phyloP scores from a whole-genome alignment of 2,113 vertebrate species.

The Phalacrocorax carbo region DNA sequence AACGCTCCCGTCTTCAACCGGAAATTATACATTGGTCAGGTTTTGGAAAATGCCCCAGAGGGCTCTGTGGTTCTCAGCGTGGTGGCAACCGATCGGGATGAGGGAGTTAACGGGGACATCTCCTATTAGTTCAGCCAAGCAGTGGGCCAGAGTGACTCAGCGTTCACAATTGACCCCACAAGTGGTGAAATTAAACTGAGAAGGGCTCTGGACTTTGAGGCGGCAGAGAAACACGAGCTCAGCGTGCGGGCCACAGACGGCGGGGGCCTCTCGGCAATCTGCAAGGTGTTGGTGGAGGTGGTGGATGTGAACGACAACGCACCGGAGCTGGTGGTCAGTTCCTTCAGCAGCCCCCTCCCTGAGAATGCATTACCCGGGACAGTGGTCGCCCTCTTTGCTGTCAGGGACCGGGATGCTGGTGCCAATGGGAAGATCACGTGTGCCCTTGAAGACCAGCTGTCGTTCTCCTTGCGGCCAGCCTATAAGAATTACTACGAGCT shows the following conservation, averaged over 20 bases:
- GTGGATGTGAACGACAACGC: conserved; percentile 81
- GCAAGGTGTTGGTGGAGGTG: conserved; percentile 76
- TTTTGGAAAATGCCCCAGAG: neutral
- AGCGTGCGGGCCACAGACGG: fast-evolving
- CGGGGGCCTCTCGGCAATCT: neutral
- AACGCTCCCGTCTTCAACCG: too few relatives aligned
- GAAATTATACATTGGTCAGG: fast-evolving
- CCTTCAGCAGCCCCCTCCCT: conserved; percentile 46
- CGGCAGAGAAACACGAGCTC: fast-evolving
- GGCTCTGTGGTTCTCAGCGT: neutral
- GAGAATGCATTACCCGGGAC: conserved; percentile 76
- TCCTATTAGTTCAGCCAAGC: neutral
- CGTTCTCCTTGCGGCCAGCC: neutral
- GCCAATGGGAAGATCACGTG: neutral
- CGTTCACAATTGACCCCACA: neutral
- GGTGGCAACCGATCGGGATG: neutral
- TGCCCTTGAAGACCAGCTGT: neutral
- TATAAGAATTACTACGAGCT: conserved; percentile 74
- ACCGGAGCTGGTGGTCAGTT: conserved; percentile 76
- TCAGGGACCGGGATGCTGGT: neutral
- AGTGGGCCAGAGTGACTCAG: neutral
- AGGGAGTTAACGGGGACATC: neutral
- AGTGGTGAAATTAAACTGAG: conserved; percentile 64
- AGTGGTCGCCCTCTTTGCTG: conserved; percentile 69
- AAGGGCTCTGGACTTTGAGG: conserved; percentile 17